A percentile compares a stretch with the other conserved stretches of the same genome.
phyloP scores from a whole-genome alignment of 2,888 invertebrate genomes.

The Amphipyra tragopoginis region DNA sequence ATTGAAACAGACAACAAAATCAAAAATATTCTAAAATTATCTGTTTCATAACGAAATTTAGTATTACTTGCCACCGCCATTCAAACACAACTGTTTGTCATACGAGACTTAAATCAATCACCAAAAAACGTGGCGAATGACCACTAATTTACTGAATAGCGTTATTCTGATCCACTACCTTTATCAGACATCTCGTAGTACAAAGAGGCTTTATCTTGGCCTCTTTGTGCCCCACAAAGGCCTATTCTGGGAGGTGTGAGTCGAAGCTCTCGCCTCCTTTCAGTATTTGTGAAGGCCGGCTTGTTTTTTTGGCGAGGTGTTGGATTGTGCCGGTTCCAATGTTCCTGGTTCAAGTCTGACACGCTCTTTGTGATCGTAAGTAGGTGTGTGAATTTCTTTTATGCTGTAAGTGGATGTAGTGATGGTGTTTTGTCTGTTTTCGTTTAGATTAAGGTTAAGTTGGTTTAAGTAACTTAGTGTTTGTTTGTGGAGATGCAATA shows the following conservation, averaged over 20 bases:
- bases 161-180: conserved; percentile 53
- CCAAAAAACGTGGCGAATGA: conserved; percentile 55
- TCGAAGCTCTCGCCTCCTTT: conserved; percentile 51
- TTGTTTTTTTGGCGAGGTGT: conserved; percentile 58
- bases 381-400: conserved; percentile 59
- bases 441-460: neutral
- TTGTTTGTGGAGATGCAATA: neutral
- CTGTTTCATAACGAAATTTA: too few relatives aligned
- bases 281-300: conserved; percentile 45
- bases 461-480: conserved; percentile 12
- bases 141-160: conserved; percentile 61
- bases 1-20: too few relatives aligned
- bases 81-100: conserved; percentile 37
- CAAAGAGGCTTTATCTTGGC: conserved; percentile 66
- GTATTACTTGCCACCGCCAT: conserved; percentile 3
- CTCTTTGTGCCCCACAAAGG: conserved; percentile 68
- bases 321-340: conserved; percentile 45
- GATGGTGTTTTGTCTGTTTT: conserved; percentile 26
- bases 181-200: conserved; percentile 51
- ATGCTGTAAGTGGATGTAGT: conserved; percentile 39
- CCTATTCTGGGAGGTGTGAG: conserved; percentile 73
- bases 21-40: too few relatives aligned
- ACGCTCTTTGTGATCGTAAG: conserved; percentile 33
- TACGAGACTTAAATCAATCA: conserved; percentile 37
- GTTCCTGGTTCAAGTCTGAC: conserved; percentile 24